Evolutionary conservation across 2,888 invertebrate species (phyloP).

Genomic region (Pseudococcus longispinus): DNA sequence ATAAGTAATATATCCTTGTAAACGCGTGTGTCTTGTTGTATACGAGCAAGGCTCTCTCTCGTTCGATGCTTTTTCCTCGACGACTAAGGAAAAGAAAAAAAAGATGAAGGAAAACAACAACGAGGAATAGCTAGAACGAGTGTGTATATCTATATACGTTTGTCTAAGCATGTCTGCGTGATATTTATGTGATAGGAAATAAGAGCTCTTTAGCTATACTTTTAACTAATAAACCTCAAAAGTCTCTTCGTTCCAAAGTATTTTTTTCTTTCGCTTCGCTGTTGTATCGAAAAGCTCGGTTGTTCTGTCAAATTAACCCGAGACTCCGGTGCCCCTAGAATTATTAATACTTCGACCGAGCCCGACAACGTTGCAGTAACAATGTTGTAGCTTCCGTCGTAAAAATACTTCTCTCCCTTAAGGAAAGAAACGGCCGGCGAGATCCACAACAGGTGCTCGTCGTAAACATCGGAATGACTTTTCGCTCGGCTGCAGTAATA

Average conservation of each 20-base stretch:
- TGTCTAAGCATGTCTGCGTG: not conserved
- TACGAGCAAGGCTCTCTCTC: not conserved
- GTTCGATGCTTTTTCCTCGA: not conserved
- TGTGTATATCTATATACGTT: not conserved
- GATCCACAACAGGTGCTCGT: conserved; percentile 9
- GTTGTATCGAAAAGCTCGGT: not conserved
- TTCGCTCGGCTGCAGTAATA: not conserved
- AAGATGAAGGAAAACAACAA: not conserved
- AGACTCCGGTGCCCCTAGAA: not conserved
- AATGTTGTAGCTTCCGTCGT: not conserved
- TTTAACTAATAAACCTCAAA: conserved; percentile 12
- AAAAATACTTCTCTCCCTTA: not conserved
- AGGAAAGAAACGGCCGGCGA: not conserved
- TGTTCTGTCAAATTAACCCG: not conserved
- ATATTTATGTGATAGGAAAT: conserved; percentile 14
- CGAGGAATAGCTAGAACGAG: not conserved
- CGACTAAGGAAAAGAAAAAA: not conserved
- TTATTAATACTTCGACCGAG: not conserved
- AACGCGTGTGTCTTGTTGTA: not conserved
- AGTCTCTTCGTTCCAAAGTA: not conserved
- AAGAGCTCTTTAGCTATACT: not conserved
- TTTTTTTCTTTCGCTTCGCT: not conserved
- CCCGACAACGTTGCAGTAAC: not conserved
- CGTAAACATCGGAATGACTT: conserved; percentile 22
- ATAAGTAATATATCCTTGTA: not conserved